Base-by-base conservation (phyloP, 2,797 vertebrate genomes). In the Channallabes apus region DNA sequence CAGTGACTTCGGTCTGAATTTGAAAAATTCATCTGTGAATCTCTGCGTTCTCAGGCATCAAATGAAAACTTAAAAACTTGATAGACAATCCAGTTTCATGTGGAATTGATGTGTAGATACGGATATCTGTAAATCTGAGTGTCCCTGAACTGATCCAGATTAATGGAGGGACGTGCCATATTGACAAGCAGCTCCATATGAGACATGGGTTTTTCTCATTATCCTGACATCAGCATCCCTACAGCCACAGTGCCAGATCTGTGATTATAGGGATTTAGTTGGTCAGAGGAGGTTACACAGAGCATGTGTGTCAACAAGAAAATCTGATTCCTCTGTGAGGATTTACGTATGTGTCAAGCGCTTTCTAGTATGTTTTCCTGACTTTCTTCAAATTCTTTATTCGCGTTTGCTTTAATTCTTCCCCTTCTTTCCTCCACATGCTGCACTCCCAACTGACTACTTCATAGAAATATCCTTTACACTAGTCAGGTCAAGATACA, bases 101-200 rank as follows among this genome's bases (percentile, higher is more conserved):
- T 24, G 35, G 78, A 79, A 5, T 7, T 24, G 59, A 56, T 35
- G 75, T 46, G 15, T 69, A 65, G 75, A 71, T 82, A 27, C 79
- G 18, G 69, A 77, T 61, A 84, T 83, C 80, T 83, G 51, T 79
- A 80, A 77, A 82, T 38, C 51, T 38, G 38, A 73, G 71, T 75
- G 87, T 85, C 46, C 61, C 78, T 82, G 83, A 82, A 84, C 67
- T 82, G 73, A 84, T 81, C 86, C 64, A 84, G 87, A 89, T 86
- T 88, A 89, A 78, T 64, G 64, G 27, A 65, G 41, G 51, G 72
- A 87, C 59, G 58, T 86, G 77, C 38, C 75, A 84, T 82, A 61
- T 81, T 84, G 32, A 79, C 65, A 65, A 64, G 4, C 54, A n/a
- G 59, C 86, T 87, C 54, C 72, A 87, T 68, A 41, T 61, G 35